Percentiles rank a stretch among this genome's conserved stretches.
phyloP scores from a whole-genome alignment of 92 coral and sea anemone species.

The Parazoanthus swiftii region DNA sequence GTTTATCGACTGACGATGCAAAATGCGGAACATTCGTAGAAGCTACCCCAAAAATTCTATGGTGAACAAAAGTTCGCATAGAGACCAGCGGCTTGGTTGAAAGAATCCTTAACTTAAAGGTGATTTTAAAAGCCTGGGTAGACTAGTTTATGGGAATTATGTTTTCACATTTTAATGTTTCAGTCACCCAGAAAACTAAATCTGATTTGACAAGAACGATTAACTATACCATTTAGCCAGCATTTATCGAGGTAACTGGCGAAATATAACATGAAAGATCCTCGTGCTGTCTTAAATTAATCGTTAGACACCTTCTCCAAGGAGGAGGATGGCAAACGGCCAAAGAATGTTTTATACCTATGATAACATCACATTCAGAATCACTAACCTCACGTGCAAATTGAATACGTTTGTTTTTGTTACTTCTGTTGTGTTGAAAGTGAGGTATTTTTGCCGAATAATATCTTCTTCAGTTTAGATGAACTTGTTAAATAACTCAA shows the following conservation, averaged over 20 bases:
- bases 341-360: constrained; percentile 9
- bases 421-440: too few relatives aligned
- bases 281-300: neutral
- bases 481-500: too few relatives aligned
- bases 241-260: neutral
- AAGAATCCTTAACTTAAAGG: constrained; percentile 35
- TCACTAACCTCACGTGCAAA: constrained; percentile 1
- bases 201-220: neutral
- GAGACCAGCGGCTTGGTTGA: constrained; percentile 38
- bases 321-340: constrained; percentile 18
- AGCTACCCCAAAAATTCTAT: constrained; percentile 39
- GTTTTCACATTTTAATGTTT: neutral
- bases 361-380: neutral
- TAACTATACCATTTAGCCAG: neutral
- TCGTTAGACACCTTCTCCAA: neutral
- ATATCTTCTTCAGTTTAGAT: too few relatives aligned
- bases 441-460: too few relatives aligned
- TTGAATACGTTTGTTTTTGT: constrained; percentile 2
- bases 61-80: constrained; percentile 47
- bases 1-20: constrained; percentile 29
- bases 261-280: neutral
- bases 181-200: neutral
- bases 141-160: constrained; percentile 15
- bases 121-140: neutral
- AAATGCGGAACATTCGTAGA: constrained; percentile 41